Evolutionary conservation across 2,797 vertebrate species (phyloP).

Genomic region (Anguilla megastoma): DNA sequence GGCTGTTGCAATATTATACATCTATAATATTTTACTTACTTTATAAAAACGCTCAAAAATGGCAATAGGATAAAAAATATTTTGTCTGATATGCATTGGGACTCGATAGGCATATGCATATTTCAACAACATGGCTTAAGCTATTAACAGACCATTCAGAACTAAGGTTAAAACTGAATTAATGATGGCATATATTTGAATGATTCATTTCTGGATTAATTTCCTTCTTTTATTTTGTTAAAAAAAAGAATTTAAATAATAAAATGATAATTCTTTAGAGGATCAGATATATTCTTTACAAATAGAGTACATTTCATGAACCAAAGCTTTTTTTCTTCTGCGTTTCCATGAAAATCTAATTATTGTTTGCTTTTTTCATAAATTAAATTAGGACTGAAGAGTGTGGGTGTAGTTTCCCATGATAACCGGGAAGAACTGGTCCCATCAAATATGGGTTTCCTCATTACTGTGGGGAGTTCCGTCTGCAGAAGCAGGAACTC

Average conservation of each 20-base stretch:
- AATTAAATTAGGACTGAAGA: background rate
- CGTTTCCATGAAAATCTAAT: background rate
- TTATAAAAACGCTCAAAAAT: background rate
- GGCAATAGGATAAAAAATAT: background rate
- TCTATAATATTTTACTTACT: background rate
- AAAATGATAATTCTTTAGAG: background rate
- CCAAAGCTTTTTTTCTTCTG: background rate
- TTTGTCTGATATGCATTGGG: background rate
- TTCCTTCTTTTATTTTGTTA: background rate
- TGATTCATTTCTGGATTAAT: background rate
- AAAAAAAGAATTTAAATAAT: background rate
- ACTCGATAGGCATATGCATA: background rate
- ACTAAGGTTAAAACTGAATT: background rate
- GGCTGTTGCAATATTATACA: background rate
- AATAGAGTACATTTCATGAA: background rate
- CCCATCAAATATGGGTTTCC: constrained; percentile 20
- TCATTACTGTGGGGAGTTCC: background rate
- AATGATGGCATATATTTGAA: background rate
- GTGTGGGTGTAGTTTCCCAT: background rate
- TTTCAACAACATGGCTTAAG: background rate
- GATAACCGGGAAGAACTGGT: background rate
- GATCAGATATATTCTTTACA: background rate
- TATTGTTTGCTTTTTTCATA: background rate
- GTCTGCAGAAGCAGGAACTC: background rate
- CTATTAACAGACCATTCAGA: background rate